phyloP scores from a whole-genome alignment of 64 coral and sea anemone species.

The Astreopora myriophthalma region DNA sequence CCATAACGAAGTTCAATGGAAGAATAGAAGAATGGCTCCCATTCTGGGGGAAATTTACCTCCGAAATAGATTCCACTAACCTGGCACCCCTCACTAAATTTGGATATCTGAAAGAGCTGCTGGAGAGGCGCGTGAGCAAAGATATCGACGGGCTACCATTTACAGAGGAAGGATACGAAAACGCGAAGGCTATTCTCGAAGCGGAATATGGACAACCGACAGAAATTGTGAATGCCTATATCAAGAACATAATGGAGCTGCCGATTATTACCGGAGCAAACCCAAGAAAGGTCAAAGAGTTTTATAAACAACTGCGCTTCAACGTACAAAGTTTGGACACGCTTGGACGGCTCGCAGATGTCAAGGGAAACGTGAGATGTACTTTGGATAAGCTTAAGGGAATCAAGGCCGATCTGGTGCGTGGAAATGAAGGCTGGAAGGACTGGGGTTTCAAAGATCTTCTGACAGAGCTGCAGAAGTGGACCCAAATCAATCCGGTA shows the following conservation, averaged over 20 bases:
- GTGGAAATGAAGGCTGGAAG: slow-evolving; percentile 52
- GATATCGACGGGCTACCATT: slow-evolving; percentile 53
- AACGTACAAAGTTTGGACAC: no score
- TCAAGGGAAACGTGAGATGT: no score
- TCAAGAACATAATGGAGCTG: background rate
- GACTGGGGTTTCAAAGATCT: slow-evolving; percentile 13
- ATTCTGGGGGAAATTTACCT: slow-evolving; percentile 56
- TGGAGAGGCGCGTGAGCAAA: background rate
- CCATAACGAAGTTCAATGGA: slow-evolving; percentile 59
- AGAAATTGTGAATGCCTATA: slow-evolving; percentile 54
- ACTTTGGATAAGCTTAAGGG: background rate
- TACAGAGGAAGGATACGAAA: background rate
- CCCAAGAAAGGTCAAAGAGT: slow-evolving; percentile 42
- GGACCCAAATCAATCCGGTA: background rate
- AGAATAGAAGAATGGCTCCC: slow-evolving; percentile 51
- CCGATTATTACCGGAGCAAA: no score
- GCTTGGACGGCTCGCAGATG: no score
- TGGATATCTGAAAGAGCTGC: background rate
- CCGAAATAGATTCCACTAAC: no score
- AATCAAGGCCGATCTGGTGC: slow-evolving; percentile 40
- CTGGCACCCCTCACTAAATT: no score
- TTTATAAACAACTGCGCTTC: slow-evolving; percentile 32
- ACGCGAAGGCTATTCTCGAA: slow-evolving; percentile 31
- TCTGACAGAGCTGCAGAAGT: background rate
- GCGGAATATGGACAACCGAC: slow-evolving; percentile 30